Base-by-base conservation (phyloP, 92 coral and sea anemone species). In the Phenganax subtilis region DNA sequence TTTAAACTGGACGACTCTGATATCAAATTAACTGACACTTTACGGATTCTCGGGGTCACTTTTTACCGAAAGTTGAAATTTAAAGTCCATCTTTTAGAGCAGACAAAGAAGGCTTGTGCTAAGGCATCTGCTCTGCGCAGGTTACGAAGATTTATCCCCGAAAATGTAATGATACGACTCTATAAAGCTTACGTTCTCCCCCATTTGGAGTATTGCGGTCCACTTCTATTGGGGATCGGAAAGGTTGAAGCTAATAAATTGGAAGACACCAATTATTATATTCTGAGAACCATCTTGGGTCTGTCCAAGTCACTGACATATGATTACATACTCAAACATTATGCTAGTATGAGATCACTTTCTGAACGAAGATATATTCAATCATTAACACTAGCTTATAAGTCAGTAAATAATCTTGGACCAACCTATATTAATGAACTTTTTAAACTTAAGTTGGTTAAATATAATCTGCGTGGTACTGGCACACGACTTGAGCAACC, bases 11-110 rank as follows among this genome's bases (percentile, higher is more conserved):
- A 81, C 8, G 79, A 81, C 30, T 65, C 76, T 59, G 57, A 75
- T 28, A 57, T 82, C n/a, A 61, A 82, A 27, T 51, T 75, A 80
- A 75, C 86, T 37, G 89, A 86, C 11, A 86, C 65, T 75, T 51
- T 82, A 79, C 76, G 62, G 72, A 86, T 86, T 67, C 86, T 86
- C 72, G 88, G 88, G 70, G 88, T 86, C 56, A 28, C 86, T 20
- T 57, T 81, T 61, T 77, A 86, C 64, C 54, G 55, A 79, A 79
- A 57, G 53, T 37, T 79, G 68, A 84, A 53, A 14, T 84, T 84
- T 54, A 84, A 84, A 61, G 55, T 71, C 44, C 74, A 85, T 55
- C 64, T 85, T 75, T 56, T 53, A 59, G 82, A 66, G 3, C 75
- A 71, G 75, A 30, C 44, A 20, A 71, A 71, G 55, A 71, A 71